Base-by-base conservation (phyloP, 2,888 invertebrate genomes). In the Ceriagrion tenellum region DNA sequence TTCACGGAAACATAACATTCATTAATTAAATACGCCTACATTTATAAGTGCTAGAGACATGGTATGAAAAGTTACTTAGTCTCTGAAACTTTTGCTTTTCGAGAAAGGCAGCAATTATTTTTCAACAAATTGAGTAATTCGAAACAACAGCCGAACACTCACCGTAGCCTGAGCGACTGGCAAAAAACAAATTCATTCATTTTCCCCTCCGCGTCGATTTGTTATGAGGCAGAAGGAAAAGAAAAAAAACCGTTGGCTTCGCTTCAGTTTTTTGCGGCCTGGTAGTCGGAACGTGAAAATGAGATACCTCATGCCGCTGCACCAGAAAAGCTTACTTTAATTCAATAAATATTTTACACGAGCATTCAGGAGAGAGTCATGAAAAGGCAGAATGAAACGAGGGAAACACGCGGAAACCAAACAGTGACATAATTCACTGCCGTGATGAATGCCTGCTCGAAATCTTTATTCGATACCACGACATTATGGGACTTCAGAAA, bases 121-220 rank as follows among this genome's bases (percentile, higher is more conserved):
- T 69, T n/a, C 6, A 69, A 12, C n/a, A n/a, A 69, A 69, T n/a
- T 69, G 69, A 69, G 69, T 69, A 69, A 69, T 26, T 69, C 69
- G 23, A 69, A 69, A 69, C n/a, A 69, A 69, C 26, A 69, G 69
- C 1, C 69, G 1, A 69, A 69, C 69, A 69, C n/a, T 69, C 69
- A n/a, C 26, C 69, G 69, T n/a, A 69, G 69, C n/a, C n/a, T 69
- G 69, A 69, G 69, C 69, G 26, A 69, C 69, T 69, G 69, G 26
- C 69, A 69, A 69, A 47, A n/a, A 47, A 69, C 69, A 69, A 69
- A n/a, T 69, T 69, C n/a, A 69, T 69, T 69, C 69, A 69, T 69
- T 69, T n/a, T 69, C 69, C 69, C 3, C 69, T 26, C 69, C 23
- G 69, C n/a, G 26, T 26, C 69, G 69, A 69, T 69, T 69, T 69